A percentile compares a stretch with the other conserved stretches of the same genome.
phyloP scores from a whole-genome alignment of 2,888 invertebrate genomes.

The Drosophila atroscutellata region DNA sequence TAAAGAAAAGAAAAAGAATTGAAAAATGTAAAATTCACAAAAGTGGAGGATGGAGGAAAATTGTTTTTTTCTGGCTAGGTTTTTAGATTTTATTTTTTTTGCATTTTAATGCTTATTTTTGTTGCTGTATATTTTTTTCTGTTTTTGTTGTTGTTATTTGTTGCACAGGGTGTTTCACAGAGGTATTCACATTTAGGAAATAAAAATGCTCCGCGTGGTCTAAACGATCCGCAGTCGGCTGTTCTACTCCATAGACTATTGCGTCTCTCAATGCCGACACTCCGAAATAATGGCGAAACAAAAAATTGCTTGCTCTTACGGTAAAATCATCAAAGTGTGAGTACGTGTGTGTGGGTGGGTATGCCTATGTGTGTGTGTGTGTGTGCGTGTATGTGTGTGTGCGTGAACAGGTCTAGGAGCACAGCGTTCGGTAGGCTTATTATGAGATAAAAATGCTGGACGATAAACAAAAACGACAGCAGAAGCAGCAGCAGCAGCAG shows the following conservation, averaged over 20 bases:
- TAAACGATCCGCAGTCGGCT: conserved; percentile 78
- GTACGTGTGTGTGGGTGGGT: not conserved
- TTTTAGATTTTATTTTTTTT: not conserved
- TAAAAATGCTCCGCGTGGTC: conserved; percentile 78
- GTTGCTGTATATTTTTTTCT: not conserved
- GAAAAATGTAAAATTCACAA: not conserved
- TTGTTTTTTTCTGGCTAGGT: not conserved
- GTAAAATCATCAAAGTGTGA: conserved; percentile 14
- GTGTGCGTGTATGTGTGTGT: conserved; percentile 14
- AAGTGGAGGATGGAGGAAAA: not conserved
- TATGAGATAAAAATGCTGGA: conserved; percentile 81
- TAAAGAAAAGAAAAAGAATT: too few relatives aligned
- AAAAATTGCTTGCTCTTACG: conserved; percentile 62
- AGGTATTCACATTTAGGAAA: conserved; percentile 75
- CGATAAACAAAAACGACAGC: conserved; percentile 74
- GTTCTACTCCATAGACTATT: conserved; percentile 81
- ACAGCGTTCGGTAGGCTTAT: conserved; percentile 81
- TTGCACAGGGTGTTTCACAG: conserved; percentile 24
- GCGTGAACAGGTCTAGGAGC: conserved; percentile 48
- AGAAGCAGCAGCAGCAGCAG: conserved; percentile 8
- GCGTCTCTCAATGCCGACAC: conserved; percentile 62
- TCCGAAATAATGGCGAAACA: conserved; percentile 64
- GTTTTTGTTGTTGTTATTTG: conserved; percentile 4
- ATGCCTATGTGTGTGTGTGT: not conserved
- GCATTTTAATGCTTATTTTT: not conserved